These are phyloP conservation scores for Rana temporaria DNA, from an alignment of 2,113 vertebrate species.

Conservation along the genomic window DNA sequence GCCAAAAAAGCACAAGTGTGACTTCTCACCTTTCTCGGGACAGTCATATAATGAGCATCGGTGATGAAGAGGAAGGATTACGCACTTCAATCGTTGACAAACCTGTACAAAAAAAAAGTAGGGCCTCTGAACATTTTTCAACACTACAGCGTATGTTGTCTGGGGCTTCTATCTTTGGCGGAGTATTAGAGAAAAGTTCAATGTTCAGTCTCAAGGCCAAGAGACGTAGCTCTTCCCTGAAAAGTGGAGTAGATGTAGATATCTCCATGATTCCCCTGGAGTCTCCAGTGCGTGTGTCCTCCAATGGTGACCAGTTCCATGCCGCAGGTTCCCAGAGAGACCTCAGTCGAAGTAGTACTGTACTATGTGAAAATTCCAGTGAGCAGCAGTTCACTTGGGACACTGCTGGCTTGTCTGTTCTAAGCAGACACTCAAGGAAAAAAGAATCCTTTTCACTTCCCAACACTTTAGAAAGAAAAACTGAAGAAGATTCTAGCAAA, in stretches of 20 bases:
- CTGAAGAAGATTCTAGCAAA: neutral
- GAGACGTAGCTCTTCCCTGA: slow-evolving; percentile 51
- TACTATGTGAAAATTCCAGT: slow-evolving; percentile 30
- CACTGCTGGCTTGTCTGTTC: neutral
- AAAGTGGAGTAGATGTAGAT: slow-evolving; percentile 16
- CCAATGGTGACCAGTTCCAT: neutral
- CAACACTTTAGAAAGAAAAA: slow-evolving; percentile 1
- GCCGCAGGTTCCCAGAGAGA: slow-evolving; percentile 8
- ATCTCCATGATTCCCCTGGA: slow-evolving; percentile 32
- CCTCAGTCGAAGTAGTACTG: slow-evolving; percentile 2
- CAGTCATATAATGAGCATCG: neutral
- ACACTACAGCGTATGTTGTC: neutral
- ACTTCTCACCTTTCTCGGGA: neutral
- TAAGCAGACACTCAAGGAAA: neutral
- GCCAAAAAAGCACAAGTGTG: neutral
- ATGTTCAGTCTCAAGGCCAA: slow-evolving; percentile 37
- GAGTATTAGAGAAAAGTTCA: slow-evolving; percentile 2
- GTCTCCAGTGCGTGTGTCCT: slow-evolving; percentile 37
- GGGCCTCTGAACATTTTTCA: neutral
- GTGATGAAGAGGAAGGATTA: slow-evolving; percentile 29
- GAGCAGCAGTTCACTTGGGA: slow-evolving; percentile 45
- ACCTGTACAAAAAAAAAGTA: neutral
- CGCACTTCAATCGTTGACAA: neutral
- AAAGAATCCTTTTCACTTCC: slow-evolving; percentile 29
- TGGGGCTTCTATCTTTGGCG: slow-evolving; percentile 3